Evolutionary conservation across 53 echinoderm and acorn worm genomes (phyloP), one percentile per base, ranked within the genome.

Genomic region (Antedon mediterranea): DNA sequence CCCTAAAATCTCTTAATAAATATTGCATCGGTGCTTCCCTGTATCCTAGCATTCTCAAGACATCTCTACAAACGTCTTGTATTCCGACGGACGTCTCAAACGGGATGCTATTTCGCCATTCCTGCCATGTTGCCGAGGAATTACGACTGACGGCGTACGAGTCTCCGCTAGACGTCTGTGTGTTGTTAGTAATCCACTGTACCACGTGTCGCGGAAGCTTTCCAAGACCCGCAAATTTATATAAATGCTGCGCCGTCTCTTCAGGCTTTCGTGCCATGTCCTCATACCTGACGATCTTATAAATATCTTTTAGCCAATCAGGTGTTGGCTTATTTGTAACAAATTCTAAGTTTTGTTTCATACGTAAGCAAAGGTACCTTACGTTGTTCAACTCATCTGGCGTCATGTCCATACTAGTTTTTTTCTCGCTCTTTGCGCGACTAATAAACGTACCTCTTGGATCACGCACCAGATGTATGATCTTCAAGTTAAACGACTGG

Each of bases 391-490:
- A 87, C 28, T 91, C 78, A 8, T 80, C 80, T 23, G 57, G 73
- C 3, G 86, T 90, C 15, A 83, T 73, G 6, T 80, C 73, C 31
- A 93, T 77, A 14, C 72, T 31, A n/a, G n/a, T 75, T 82, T 80
- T 32, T 81, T 74, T 23, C 79, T 75, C 8, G n/a, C 80, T 75
- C 43, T 83, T 83, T 29, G 82, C 79, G 78, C 88, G 81, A 15
- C 92, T 93, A 6, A 82, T 74, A 32, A 87, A 71, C 0, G 86
- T 93, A 15, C 89, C 98, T 5, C 98, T 78, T 9, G 98, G 98
- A 74, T 98, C 98, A 7, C 98, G 80, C 30, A 98, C 83, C 20
- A 98, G 93, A 71, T 98, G 98, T 43, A 98, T 83, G 30, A 98
- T 85, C 71, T 93, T 98, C 27, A 98, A 71, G 72, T 98, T 98